Conservation (phyloP, 2,113 vertebrate genomes). For the Heptranchias perlo region DNA sequence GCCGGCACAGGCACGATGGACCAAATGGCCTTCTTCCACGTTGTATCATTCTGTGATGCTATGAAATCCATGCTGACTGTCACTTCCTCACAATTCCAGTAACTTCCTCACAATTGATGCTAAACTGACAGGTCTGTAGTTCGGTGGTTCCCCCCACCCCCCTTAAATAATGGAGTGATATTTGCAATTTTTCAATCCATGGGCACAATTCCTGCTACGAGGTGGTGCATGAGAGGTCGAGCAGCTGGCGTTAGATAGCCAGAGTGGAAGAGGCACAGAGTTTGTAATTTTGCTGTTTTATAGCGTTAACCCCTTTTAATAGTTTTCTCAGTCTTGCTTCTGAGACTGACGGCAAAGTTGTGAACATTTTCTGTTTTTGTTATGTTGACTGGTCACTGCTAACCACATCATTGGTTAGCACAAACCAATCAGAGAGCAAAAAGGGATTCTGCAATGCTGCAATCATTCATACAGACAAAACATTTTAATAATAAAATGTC, state of each 20-base stretch:
- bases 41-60: background rate
- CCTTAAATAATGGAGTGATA: no score
- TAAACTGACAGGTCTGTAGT: background rate
- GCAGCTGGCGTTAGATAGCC: background rate
- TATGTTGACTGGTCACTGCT: background rate
- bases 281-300: background rate
- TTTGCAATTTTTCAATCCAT: no score
- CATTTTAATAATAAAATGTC: background rate
- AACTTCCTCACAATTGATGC: background rate
- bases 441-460: background rate
- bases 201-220: background rate
- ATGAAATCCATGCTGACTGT: background rate
- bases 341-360: background rate
- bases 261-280: background rate
- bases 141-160: no score
- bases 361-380: background rate
- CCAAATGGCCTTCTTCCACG: background rate
- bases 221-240: background rate
- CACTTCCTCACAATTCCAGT: background rate
- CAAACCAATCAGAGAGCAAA: background rate
- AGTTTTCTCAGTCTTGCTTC: background rate
- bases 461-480: background rate
- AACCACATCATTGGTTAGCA: background rate
- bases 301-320: background rate
- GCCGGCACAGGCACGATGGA: background rate